A percentile compares a stretch with the other conserved stretches of the same genome.
phyloP scores from a whole-genome alignment of 2,113 vertebrate species.

The Potamarius usumacintae region DNA sequence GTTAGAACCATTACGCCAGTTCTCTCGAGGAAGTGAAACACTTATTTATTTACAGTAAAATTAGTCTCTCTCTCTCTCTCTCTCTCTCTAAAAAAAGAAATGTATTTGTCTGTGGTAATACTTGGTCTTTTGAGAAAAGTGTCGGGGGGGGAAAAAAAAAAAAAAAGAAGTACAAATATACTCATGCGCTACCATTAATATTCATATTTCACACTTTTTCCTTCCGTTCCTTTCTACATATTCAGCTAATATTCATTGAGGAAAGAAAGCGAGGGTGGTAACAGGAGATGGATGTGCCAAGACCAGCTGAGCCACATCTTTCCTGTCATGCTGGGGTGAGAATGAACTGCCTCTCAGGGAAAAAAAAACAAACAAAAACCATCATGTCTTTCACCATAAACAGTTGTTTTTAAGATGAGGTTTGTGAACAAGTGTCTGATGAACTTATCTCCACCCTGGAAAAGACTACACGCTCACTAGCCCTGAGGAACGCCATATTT shows the following conservation, averaged over 20 bases:
- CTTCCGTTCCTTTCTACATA: not conserved
- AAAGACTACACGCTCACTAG: not conserved
- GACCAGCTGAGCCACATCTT: conserved; percentile 23
- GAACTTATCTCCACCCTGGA: not conserved
- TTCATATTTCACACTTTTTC: conserved; percentile 12
- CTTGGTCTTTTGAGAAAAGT: not conserved
- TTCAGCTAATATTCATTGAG: conserved; percentile 13
- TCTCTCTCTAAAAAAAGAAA: not conserved
- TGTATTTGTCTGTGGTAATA: not conserved
- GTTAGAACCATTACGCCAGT: not conserved
- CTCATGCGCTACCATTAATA: conserved; percentile 18
- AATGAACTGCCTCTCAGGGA: not conserved
- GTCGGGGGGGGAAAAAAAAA: too few relatives aligned
- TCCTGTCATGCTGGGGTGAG: conserved; percentile 28
- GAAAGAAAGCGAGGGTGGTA: conserved; percentile 56
- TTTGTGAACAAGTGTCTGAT: not conserved
- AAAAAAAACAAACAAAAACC: not conserved
- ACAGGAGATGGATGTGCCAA: not conserved
- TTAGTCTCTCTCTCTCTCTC: not conserved
- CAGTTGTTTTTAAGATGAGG: not conserved
- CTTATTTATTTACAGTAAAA: not conserved
- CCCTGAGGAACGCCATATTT: not conserved
- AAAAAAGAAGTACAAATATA: not conserved
- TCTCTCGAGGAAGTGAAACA: not conserved
- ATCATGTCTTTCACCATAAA: not conserved